Conservation (phyloP, 2,113 vertebrate species). For the Xenotilapia flavipinnis region DNA sequence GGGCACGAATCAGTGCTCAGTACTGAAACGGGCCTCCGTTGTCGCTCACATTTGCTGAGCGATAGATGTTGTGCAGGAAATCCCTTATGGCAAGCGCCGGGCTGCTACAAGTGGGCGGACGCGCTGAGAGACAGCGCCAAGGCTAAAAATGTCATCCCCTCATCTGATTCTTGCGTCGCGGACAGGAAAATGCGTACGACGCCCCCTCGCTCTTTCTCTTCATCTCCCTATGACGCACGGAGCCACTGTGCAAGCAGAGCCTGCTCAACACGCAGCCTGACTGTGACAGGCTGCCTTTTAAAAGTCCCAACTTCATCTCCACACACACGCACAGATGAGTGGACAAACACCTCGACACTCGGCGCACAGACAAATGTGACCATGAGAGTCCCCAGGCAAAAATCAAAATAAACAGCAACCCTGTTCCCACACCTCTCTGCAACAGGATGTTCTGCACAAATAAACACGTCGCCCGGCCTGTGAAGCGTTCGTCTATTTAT, state of each 20-base stretch:
- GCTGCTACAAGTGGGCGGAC: conserved; percentile 54
- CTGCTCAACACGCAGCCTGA: conserved; percentile 61
- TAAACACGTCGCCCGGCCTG: conserved; percentile 10
- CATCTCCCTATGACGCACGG: conserved; percentile 70
- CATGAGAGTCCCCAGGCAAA: not conserved
- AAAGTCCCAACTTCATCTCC: not conserved
- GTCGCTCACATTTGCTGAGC: conserved; percentile 36
- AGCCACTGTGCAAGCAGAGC: conserved; percentile 57
- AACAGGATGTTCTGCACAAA: conserved; percentile 51
- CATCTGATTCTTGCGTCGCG: conserved; percentile 41
- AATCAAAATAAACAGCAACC: conserved; percentile 29
- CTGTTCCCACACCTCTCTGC: conserved; percentile 11
- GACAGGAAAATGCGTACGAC: conserved; percentile 68
- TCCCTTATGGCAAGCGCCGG: conserved; percentile 52
- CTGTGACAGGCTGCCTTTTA: conserved; percentile 58
- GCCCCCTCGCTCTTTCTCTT: conserved; percentile 54
- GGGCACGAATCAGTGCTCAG: not conserved
- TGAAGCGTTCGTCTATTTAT: conserved; percentile 28
- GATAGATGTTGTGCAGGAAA: conserved; percentile 55
- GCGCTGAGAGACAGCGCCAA: conserved; percentile 30
- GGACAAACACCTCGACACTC: not conserved
- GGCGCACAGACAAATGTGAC: not conserved
- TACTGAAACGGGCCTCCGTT: not conserved
- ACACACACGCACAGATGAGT: not conserved
- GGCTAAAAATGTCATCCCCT: conserved; percentile 66